Evolutionary conservation across 2,888 invertebrate genomes (phyloP).

Genomic region (Criorhina ranunculi): DNA sequence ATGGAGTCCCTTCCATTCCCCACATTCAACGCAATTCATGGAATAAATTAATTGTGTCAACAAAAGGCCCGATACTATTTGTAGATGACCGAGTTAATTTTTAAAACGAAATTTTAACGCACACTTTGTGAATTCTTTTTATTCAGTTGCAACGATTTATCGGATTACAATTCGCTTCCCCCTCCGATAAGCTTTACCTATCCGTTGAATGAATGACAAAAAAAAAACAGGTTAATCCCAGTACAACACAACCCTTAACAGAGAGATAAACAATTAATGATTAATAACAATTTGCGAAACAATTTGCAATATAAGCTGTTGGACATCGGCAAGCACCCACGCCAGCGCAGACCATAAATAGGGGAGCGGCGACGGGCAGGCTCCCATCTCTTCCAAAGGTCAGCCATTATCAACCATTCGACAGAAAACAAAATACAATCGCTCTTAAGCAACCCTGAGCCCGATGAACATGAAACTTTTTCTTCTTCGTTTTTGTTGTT

Average conservation of each 20-base stretch:
- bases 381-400: constrained; percentile 34
- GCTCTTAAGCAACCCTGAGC: constrained; percentile 56
- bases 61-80: no score
- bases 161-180: not conserved
- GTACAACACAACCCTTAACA: not conserved
- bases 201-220: not conserved
- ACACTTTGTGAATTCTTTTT: no score
- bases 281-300: constrained; percentile 32
- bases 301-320: constrained; percentile 14
- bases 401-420: constrained; percentile 27
- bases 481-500: constrained; percentile 1
- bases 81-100: no score
- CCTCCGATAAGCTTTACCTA: not conserved
- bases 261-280: not conserved
- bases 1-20: no score
- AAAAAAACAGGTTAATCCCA: constrained; percentile 1
- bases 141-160: constrained; percentile 3
- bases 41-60: no score
- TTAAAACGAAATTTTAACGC: no score
- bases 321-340: constrained; percentile 12
- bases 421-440: constrained; percentile 19
- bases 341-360: constrained; percentile 21
- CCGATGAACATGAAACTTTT: constrained; percentile 48
- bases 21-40: no score
- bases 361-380: not conserved